Base-by-base conservation (phyloP, 2,888 invertebrate genomes). In the Oscheius sp. region DNA sequence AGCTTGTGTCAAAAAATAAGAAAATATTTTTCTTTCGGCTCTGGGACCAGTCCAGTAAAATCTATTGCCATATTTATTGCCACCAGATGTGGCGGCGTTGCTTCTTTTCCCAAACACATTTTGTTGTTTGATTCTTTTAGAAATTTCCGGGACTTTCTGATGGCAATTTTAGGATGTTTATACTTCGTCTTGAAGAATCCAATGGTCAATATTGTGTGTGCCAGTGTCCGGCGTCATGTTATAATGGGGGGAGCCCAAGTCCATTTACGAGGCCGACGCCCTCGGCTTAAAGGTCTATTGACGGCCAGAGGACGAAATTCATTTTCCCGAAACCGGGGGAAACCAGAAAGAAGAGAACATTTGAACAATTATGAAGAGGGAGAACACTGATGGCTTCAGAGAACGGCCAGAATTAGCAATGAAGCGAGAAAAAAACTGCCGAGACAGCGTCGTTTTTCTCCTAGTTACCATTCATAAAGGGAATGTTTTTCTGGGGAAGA, bases 201-300 rank as follows among this genome's bases (percentile, higher is more conserved):
- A 35, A 35, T 3, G 35, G 35, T 35, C 35, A 35, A 35, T 35
- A 35, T 35, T 35, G 35, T 35, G 45, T 13, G 45, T 43, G 45
- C 13, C 45, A 43, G 45, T 43, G 49, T 49, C 16, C 18, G 49
- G 35, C 35, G 35, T 35, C 35, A 35, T 35, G 35, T 35, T 35
- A 35, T 49, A 49, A 49, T 49, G 49, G 18, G 49, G 35, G 35
- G 35, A 35, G 35, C 5, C n/a, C 49, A 49, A 49, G 49, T 49
- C 49, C 49, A 49, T 49, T 49, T 49, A 35, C 35, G 35, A 35
- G 35, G 35, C 35, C 35, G 35, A 49, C 49, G 49, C 49, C 18
- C 49, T 18, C 49, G 49, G 49, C 49, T 49, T 49, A 49, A 49
- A 49, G 49, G 49, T n/a, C 49, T 49, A 49, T 18, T 49, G 49